Evolutionary conservation across 2,113 vertebrate species (phyloP).

Genomic region (Rhea pennata): DNA sequence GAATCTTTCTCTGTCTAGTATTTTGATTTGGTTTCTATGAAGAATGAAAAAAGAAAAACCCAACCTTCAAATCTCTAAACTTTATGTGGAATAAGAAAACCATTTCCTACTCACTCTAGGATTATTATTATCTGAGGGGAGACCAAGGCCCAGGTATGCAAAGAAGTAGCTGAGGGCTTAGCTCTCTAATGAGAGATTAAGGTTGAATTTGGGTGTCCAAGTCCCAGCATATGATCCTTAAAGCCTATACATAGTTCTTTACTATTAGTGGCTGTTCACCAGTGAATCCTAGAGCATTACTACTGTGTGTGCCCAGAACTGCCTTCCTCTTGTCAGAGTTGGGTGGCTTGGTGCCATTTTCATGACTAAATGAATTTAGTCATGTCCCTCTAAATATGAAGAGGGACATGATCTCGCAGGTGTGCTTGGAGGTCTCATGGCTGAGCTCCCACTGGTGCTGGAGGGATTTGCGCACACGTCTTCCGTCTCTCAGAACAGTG

Average conservation of each 20-base stretch:
- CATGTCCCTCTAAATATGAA: neutral
- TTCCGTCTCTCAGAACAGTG: neutral
- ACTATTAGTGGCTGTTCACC: neutral
- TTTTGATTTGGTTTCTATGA: too few relatives aligned
- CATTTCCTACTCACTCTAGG: neutral
- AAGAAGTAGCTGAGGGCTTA: neutral
- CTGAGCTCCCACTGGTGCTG: neutral
- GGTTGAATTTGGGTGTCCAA: neutral
- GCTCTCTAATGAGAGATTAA: neutral
- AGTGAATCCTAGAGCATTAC: neutral
- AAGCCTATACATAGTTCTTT: neutral
- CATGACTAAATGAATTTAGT: neutral
- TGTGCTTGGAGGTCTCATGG: neutral
- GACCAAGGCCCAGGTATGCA: neutral
- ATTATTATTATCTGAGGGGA: neutral
- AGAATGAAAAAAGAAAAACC: too few relatives aligned
- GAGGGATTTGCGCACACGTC: neutral
- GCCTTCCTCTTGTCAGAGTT: neutral
- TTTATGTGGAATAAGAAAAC: neutral
- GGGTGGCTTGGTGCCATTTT: neutral
- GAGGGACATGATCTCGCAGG: neutral
- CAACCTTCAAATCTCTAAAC: too few relatives aligned
- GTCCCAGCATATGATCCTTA: neutral
- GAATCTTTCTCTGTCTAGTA: too few relatives aligned
- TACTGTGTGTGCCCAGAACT: neutral